A percentile compares a stretch with the other conserved stretches of the same genome.
These are phyloP conservation scores for Venustaconcha ellipsiformis DNA, from an alignment of 1,140 invertebrate species.

Conservation along the genomic window DNA sequence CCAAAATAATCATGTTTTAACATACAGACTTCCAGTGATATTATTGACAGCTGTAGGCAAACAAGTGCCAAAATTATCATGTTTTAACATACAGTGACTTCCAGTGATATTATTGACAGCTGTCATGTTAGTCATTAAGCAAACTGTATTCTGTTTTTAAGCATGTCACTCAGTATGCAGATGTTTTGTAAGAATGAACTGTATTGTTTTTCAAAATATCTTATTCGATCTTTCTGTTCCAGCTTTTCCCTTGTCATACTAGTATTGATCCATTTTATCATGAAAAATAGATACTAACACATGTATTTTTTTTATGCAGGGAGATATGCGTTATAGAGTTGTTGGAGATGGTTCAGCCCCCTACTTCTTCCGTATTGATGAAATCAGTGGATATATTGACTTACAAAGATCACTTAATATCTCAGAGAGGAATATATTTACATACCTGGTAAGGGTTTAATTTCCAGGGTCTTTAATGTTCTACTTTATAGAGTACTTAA, in stretches of 20 bases:
- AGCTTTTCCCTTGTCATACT: neutral
- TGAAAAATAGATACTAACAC: no score
- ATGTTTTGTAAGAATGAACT: neutral
- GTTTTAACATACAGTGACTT: no score
- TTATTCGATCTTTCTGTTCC: neutral
- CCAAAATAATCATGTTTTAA: no score
- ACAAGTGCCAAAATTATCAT: no score
- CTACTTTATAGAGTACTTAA: no score
- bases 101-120: no score
- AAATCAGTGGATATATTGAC: slow-evolving; percentile 16
- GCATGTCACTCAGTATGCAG: slow-evolving; percentile 3
- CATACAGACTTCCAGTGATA: no score
- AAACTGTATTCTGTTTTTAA: neutral
- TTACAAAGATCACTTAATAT: slow-evolving; percentile 25
- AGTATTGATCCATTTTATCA: no score
- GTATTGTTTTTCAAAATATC: no score
- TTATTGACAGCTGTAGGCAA: no score
- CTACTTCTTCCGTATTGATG: slow-evolving; percentile 11
- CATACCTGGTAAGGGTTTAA: slow-evolving; percentile 13
- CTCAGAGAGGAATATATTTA: slow-evolving; percentile 27
- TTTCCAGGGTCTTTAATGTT: no score
- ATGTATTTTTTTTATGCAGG: slow-evolving; percentile 1
- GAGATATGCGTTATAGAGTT: slow-evolving; percentile 11
- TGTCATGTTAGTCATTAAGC: no score
- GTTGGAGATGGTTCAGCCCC: slow-evolving; percentile 30